Evolutionary conservation across 2,797 vertebrate species (phyloP), one percentile per base, ranked within the genome.

Genomic region (Adelosebastes latens): DNA sequence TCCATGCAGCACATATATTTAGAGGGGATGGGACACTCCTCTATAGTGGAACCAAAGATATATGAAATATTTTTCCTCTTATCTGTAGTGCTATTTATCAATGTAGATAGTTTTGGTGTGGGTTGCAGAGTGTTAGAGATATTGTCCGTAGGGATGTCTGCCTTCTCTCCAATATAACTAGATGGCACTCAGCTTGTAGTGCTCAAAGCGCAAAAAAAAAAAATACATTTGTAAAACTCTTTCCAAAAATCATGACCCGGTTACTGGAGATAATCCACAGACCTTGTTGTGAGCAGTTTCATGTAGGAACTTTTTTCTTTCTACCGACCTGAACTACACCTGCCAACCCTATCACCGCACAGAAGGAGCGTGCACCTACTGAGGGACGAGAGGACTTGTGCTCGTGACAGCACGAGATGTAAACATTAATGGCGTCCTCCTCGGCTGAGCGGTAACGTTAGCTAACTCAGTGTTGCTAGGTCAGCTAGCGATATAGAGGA

Each of bases 241-340:
- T 16, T 42, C 39, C 39, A 42, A 16, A 42, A 42, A 42, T 42
- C 39, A 42, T 16, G 39, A 42, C 39, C 39, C 14, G 14, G 39
- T 42, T 42, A 42, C 39, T 42, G 14, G 14, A 42, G 39, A 42
- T 42, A 42, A 16, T 16, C 39, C 14, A 42, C 39, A 42, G 39
- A 42, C 0, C 0, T 42, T 42, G 0, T 7, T 42, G 2, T 42
- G 39, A 42, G 39, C 39, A 42, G 14, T 1, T 42, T 42, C 39
- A 42, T 42, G 39, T 42, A 42, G 39, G 39, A 42, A 42, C 39
- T 27, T 0, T 58, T 56, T 56, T 56, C 22, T 29, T 59, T 59
- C 56, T 59, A 9, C 25, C 18, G 8, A 59, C 8, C 58, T 20
- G 16, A 60, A 18, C 29, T 20, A 11, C 12, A 25, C 58, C 4